Base-by-base conservation (phyloP, 2,113 vertebrate species). In the Ciconia boyciana region DNA sequence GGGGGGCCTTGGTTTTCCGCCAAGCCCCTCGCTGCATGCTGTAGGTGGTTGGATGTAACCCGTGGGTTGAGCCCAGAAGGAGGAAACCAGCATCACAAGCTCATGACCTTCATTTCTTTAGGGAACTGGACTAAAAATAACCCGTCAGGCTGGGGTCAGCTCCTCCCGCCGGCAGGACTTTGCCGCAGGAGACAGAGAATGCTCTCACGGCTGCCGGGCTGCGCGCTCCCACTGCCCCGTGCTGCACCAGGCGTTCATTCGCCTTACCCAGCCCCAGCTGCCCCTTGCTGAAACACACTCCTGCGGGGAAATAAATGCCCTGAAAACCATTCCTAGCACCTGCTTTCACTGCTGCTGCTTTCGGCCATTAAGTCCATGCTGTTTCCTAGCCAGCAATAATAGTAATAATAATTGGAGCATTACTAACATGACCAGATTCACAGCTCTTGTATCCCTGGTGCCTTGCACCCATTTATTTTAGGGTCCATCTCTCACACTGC, bases 161-260 rank as follows among this genome's bases (percentile, higher is more conserved):
- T n/a, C 62, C 61, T 49, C n/a, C 74, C 1, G 0, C 13, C 13
- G 0, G 54, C 80, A 55, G 48, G 46, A 36, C 66, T 48, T 55
- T 25, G 48, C n/a, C 2, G 0, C 61, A 44, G 66, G 13, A 68
- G 29, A 25, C 29, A 29, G 18, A 78, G 39, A 41, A 62, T 69
- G 81, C 48, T 34, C 43, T 28, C 31, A 5, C 0, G 1, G 41
- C 46, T 55, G 16, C 29, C 0, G 3, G 36, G 26, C 51, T 19
- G 32, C 2, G 19, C 2, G 1, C 43, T 29, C 29, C 52, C 36
- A 3, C 44, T 26, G 24, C 46, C 70, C 43, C 2, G 0, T 2
- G 9, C 28, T 25, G 12, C 13, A 24, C 3, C 0, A 36, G 26
- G 25, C 2, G 0, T 13, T 39, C 11, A 3, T 8, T 16, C 0